A percentile compares a stretch with the other conserved stretches of the same genome.
Evolutionary conservation across 2,113 vertebrate genomes (phyloP).

Genomic region (Ranitomeya imitator): DNA sequence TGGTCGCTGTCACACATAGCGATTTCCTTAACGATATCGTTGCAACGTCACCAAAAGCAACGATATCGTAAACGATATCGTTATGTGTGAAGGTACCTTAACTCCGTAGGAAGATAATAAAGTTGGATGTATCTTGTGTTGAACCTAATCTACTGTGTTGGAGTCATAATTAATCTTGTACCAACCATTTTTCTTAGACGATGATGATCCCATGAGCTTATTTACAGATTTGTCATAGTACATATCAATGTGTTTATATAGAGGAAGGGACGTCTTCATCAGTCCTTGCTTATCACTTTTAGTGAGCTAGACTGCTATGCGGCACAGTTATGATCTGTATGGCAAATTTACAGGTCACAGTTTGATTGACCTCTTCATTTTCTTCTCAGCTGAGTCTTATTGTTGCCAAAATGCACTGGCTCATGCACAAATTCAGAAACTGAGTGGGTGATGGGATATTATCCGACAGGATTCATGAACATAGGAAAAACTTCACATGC

Average conservation of each 20-base stretch:
- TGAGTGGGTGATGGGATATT: neutral
- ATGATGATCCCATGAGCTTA: too few relatives aligned
- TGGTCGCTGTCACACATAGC: too few relatives aligned
- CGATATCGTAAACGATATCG: too few relatives aligned
- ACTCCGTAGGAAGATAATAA: too few relatives aligned
- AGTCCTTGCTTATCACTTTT: too few relatives aligned
- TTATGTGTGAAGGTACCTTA: too few relatives aligned
- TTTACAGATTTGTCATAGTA: neutral
- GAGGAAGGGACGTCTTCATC: neutral
- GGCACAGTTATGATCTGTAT: neutral
- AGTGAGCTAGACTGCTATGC: neutral
- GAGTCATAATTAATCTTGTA: too few relatives aligned
- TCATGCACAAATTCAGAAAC: neutral
- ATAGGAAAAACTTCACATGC: neutral
- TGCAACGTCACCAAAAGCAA: too few relatives aligned
- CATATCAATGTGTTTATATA: neutral
- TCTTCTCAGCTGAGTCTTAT: neutral
- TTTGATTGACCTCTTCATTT: constrained; percentile 27
- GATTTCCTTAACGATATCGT: too few relatives aligned
- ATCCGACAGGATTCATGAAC: neutral
- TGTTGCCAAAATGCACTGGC: constrained; percentile 28
- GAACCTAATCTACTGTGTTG: too few relatives aligned
- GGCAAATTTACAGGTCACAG: neutral
- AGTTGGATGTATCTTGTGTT: too few relatives aligned
- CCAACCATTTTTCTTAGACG: too few relatives aligned